A percentile compares a stretch with the other conserved stretches of the same genome.
Evolutionary conservation across 37 sponge, comb jelly and placozoan genomes (phyloP).

Genomic region (Agelas oroides): DNA sequence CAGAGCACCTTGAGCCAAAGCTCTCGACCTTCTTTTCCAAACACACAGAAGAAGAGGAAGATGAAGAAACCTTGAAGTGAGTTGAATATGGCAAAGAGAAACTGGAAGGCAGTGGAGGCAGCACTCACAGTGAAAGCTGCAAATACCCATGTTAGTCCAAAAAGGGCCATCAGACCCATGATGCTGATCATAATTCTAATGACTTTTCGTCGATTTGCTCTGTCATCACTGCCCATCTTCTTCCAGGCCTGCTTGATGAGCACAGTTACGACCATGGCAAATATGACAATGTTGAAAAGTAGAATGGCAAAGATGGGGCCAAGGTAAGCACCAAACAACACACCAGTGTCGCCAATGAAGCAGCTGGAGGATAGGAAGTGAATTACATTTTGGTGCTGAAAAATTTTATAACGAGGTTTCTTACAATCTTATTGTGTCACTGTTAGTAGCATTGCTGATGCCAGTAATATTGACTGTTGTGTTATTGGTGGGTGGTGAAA

Average conservation of each 20-base stretch:
- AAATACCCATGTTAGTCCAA: slow-evolving; percentile 72
- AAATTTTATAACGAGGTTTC: too few species aligned
- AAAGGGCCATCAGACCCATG: slow-evolving; percentile 22
- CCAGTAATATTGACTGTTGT: too few species aligned
- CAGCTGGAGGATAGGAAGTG: slow-evolving; percentile 1
- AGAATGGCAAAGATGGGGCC: slow-evolving; percentile 31
- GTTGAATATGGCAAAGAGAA: slow-evolving; percentile 33
- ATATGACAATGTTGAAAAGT: slow-evolving; percentile 18
- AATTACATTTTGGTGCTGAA: too few species aligned
- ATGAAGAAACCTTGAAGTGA: slow-evolving; percentile 48
- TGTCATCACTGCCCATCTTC: not conserved
- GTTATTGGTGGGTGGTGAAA: too few species aligned
- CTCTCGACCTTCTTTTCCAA: slow-evolving; percentile 10
- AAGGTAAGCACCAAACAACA: slow-evolving; percentile 21
- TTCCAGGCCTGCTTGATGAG: slow-evolving; percentile 16
- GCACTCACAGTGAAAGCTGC: slow-evolving; percentile 31
- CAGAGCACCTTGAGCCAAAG: slow-evolving; percentile 9
- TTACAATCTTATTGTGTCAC: too few species aligned
- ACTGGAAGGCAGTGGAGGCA: slow-evolving; percentile 9
- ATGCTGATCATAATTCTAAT: not conserved
- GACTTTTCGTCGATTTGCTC: not conserved
- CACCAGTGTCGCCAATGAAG: slow-evolving; percentile 10
- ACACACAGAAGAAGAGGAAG: slow-evolving; percentile 30
- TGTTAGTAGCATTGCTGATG: too few species aligned
- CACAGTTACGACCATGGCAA: not conserved